Conservation (phyloP, 2,888 invertebrate species). For the Harpalus rubripes region DNA sequence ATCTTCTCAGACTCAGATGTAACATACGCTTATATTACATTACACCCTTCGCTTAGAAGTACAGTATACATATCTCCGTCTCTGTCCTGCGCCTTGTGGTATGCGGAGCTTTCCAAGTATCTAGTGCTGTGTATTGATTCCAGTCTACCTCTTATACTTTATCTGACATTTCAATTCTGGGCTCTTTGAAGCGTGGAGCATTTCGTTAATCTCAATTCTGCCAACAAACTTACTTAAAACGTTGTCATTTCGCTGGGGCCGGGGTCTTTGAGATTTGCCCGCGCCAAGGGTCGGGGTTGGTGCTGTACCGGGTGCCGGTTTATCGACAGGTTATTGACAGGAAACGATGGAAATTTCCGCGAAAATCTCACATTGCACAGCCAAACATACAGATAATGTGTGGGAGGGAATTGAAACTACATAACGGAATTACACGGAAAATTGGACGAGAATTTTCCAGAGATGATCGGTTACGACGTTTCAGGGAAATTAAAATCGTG, state of each 20-base stretch:
- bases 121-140: slow-evolving; percentile 18
- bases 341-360: slow-evolving; percentile 65
- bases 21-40: slow-evolving; percentile 17
- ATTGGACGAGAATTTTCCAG: neutral
- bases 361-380: slow-evolving; percentile 33
- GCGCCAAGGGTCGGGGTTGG: slow-evolving; percentile 17
- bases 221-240: slow-evolving; percentile 50
- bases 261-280: slow-evolving; percentile 25
- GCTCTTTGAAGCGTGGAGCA: slow-evolving; percentile 18
- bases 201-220: slow-evolving; percentile 42
- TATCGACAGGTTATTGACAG: slow-evolving; percentile 65
- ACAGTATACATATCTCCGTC: neutral
- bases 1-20: neutral
- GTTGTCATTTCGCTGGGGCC: slow-evolving; percentile 23
- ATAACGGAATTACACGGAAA: neutral
- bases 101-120: neutral
- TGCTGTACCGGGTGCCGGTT: neutral
- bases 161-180: slow-evolving; percentile 52
- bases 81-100: neutral
- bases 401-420: too few relatives aligned
- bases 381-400: neutral
- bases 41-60: neutral
- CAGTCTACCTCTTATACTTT: slow-evolving; percentile 24
- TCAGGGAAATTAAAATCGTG: too few relatives aligned
- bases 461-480: too few relatives aligned